Evolutionary conservation across 1,140 invertebrate species (phyloP).

Genomic region (Drosophila nasuta): DNA sequence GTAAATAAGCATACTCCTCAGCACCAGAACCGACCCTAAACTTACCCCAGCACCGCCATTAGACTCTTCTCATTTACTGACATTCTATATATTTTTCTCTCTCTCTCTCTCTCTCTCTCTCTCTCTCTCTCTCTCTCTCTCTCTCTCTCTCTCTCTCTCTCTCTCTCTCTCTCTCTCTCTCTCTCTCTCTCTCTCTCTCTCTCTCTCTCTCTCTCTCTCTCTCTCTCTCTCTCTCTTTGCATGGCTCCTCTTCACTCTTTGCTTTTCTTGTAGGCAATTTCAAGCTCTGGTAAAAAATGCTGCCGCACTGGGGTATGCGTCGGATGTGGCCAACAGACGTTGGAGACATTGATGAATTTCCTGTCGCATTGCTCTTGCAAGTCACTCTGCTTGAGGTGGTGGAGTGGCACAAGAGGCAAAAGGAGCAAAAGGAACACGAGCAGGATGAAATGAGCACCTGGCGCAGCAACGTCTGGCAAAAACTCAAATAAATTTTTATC

Average conservation of each 20-base stretch:
- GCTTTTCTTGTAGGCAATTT: conserved; percentile 72
- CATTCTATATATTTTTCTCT: conserved; percentile 12
- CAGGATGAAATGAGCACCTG: conserved; percentile 20
- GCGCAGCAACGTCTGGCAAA: conserved; percentile 13
- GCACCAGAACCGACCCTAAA: not conserved
- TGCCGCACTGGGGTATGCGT: conserved; percentile 52
- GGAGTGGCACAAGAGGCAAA: conserved; percentile 1
- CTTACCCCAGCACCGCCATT: not conserved
- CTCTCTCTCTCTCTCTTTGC: not conserved
- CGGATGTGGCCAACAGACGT: conserved; percentile 68
- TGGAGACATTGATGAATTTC: conserved; percentile 82
- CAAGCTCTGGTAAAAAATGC: conserved; percentile 67
- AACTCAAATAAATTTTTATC: conserved; percentile 64
- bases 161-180: no score
- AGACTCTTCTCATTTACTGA: conserved; percentile 21
- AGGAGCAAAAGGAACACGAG: conserved; percentile 3
- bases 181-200: no score
- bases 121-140: not conserved
- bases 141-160: no score
- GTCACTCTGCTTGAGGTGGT: conserved; percentile 28
- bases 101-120: no score
- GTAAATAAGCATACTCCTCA: conserved; percentile 57
- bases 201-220: not conserved
- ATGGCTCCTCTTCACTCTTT: conserved; percentile 13
- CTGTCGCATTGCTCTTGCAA: conserved; percentile 68